Conservation (phyloP, 2,113 vertebrate genomes). For the Sphyrna mokarran region DNA sequence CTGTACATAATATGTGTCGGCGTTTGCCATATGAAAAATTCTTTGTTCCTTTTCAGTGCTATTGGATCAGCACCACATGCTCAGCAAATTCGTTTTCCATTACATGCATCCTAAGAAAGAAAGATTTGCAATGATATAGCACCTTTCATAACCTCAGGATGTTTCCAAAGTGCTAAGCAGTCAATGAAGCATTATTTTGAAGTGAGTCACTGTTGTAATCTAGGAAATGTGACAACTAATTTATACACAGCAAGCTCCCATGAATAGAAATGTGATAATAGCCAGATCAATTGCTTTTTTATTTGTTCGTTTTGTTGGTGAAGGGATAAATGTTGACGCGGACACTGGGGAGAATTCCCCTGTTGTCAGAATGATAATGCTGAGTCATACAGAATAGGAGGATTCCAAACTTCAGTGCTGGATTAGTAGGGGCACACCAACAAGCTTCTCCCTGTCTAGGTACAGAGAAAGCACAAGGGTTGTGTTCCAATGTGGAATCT, state of each 20-base stretch:
- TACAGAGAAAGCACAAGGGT: neutral
- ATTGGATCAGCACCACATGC: neutral
- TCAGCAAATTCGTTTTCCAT: neutral
- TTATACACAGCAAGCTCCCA: neutral
- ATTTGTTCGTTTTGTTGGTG: neutral
- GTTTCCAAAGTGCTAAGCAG: neutral
- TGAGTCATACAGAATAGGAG: neutral
- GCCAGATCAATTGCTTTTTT: neutral
- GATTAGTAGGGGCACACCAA: neutral
- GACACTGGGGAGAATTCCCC: neutral
- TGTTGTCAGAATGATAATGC: too few relatives aligned
- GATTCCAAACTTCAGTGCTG: neutral
- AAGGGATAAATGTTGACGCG: neutral
- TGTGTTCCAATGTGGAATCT: too few relatives aligned
- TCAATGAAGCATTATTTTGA: neutral
- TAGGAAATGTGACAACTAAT: neutral
- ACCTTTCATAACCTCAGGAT: neutral
- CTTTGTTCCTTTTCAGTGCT: neutral
- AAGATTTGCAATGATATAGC: neutral
- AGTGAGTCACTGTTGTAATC: neutral
- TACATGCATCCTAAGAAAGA: neutral
- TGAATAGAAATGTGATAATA: neutral
- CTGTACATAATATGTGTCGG: neutral
- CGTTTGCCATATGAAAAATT: neutral
- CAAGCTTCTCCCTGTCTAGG: neutral